These are phyloP conservation scores for Acholoe squamosa DNA, from an alignment of 2,888 invertebrate species.

Conservation along the genomic window DNA sequence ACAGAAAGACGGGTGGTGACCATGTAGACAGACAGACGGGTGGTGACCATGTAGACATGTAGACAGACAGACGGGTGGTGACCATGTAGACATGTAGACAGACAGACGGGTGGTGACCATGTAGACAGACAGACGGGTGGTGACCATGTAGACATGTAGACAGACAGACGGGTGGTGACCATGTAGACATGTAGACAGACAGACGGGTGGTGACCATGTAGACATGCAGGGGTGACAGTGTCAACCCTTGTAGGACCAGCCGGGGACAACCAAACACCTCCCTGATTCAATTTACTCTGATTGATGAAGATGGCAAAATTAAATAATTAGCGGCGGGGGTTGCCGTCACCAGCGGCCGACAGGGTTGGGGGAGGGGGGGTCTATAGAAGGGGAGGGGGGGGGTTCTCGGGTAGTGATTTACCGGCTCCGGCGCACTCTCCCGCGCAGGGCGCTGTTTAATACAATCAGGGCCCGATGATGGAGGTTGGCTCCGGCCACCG, in stretches of 20 bases:
- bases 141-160: no score
- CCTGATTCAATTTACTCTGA: conserved; percentile 34
- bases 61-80: no score
- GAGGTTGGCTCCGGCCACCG: not conserved
- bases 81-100: no score
- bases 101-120: no score
- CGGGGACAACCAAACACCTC: not conserved
- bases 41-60: no score
- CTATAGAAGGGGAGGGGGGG: no score
- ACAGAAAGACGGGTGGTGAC: no score
- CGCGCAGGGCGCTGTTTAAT: conserved; percentile 48
- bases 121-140: no score
- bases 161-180: no score
- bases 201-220: not conserved
- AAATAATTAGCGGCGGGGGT: conserved; percentile 45
- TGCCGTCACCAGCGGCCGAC: conserved; percentile 24
- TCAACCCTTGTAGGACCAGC: conserved; percentile 5
- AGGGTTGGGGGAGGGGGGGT: no score
- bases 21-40: no score
- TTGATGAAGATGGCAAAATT: conserved; percentile 56
- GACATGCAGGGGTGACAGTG: not conserved
- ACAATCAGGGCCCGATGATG: conserved; percentile 57
- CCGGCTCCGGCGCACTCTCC: conserved; percentile 31
- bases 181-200: not conserved
- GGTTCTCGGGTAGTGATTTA: conserved; percentile 50